Evolutionary conservation across 2,797 vertebrate species (phyloP), one percentile per base, ranked within the genome.

Genomic region (Bovichtus variegatus): DNA sequence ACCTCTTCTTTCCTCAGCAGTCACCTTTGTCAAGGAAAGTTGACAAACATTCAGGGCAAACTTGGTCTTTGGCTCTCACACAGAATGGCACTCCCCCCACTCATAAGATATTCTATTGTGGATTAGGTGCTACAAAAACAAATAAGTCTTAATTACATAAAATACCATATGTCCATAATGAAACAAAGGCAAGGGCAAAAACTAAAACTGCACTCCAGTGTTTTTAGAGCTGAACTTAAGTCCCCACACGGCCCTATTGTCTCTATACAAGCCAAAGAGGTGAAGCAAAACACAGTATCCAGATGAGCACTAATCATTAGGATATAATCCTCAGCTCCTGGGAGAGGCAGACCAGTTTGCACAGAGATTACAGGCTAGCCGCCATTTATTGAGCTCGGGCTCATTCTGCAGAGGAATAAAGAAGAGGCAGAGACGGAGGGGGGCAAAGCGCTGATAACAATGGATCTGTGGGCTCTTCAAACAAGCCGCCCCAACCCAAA

Each of bases 231-330:
- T 80, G 81, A 92, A 92, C 81, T 84, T 57, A 78, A 80, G 81
- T 81, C 76, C 86, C 78, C 81, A 76, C 77, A 81, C 83, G 78
- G 85, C 74, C 84, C 70, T 70, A 87, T 89, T 93, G 91, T 94
- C 87, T 93, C 87, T 70, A 91, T 57, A 87, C 89, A 92, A 87
- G 91, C 85, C 82, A 68, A 82, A 83, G 89, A 93, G 90, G 92
- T 92, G 90, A 94, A 91, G 91, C 90, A 91, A 94, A 93, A 92
- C 86, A 91, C 88, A 91, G 91, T 94, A 93, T 92, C 93, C 92
- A 94, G 93, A 94, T 93, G 91, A 93, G 90, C 90, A 91, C 90
- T 91, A 94, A 93, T 95, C 94, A 94, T 94, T 95, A 94, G 92
- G 87, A 94, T 92, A 94, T 95, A 96, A 95, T 95, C 94, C 94